phyloP scores from a whole-genome alignment of 2,113 vertebrate genomes.

The Caretta caretta region DNA sequence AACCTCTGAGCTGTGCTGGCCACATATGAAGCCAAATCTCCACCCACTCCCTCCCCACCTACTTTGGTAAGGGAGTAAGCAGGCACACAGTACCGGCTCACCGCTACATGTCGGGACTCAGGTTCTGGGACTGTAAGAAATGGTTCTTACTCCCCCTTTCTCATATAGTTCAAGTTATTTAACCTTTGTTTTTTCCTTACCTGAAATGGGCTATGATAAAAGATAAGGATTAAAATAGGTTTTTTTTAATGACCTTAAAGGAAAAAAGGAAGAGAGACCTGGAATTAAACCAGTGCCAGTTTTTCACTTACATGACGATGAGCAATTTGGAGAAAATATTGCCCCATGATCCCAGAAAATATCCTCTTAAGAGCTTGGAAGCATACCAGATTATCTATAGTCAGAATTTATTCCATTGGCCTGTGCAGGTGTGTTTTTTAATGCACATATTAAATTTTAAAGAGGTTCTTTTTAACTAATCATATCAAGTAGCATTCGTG shows the following conservation, averaged over 20 bases:
- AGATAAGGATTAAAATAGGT: not conserved
- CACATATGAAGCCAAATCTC: not conserved
- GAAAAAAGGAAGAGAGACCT: not conserved
- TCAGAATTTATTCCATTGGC: not conserved
- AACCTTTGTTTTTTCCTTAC: not conserved
- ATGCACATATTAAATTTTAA: slow-evolving; percentile 52
- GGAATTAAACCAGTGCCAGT: not conserved
- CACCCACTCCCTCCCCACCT: no score
- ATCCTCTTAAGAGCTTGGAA: not conserved
- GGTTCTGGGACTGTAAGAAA: not conserved
- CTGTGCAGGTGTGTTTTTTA: not conserved
- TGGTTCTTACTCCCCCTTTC: no score
- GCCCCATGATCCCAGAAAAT: not conserved
- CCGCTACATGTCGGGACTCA: no score
- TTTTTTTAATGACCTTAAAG: not conserved
- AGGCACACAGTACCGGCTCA: not conserved
- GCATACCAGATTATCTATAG: not conserved
- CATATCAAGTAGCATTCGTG: slow-evolving; percentile 52
- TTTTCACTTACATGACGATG: not conserved
- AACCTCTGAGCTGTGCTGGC: not conserved
- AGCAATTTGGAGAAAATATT: not conserved
- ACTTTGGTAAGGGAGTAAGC: not conserved
- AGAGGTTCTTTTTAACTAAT: slow-evolving; percentile 60
- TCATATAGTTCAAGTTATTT: not conserved
- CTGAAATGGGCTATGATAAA: not conserved